phyloP scores from a whole-genome alignment of 1,140 invertebrate species.

The Psix sp. region DNA sequence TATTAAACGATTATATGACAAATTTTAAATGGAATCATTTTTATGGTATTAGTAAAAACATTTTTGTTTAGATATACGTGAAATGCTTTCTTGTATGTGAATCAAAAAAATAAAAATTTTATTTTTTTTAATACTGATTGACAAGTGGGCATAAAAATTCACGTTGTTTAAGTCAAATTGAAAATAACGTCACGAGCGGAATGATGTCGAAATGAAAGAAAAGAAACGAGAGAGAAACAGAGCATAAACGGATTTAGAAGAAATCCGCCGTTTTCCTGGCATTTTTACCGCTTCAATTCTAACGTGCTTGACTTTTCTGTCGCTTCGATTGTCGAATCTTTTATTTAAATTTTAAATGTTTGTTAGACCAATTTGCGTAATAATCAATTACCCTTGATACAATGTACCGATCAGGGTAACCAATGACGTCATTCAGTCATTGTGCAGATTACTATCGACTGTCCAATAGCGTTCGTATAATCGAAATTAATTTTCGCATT shows the following conservation, averaged over 20 bases:
- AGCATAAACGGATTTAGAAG: constrained; percentile 51
- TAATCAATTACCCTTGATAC: constrained; percentile 21
- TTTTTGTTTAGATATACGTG: no score
- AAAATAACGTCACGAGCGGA: constrained; percentile 10
- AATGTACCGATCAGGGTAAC: constrained; percentile 10
- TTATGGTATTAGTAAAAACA: no score
- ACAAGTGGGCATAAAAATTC: no score
- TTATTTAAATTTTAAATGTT: constrained; percentile 35
- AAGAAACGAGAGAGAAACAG: constrained; percentile 19
- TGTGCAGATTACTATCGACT: no score
- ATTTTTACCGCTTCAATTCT: constrained; percentile 51
- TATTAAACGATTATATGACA: no score
- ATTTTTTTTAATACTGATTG: no score
- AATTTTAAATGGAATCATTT: no score
- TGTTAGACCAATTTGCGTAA: constrained; percentile 21
- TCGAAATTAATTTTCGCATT: no score
- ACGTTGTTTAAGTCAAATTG: no score
- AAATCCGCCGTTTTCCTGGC: constrained; percentile 51
- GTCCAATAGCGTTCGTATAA: no score
- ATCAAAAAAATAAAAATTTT: no score
- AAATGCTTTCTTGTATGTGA: no score
- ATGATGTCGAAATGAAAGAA: constrained; percentile 35
- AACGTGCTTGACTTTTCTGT: constrained; percentile 48
- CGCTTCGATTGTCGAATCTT: constrained; percentile 36
- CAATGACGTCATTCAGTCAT: constrained; percentile 26